Evolutionary conservation across 1,140 invertebrate genomes (phyloP).

Genomic region (Drosophila navojoa): DNA sequence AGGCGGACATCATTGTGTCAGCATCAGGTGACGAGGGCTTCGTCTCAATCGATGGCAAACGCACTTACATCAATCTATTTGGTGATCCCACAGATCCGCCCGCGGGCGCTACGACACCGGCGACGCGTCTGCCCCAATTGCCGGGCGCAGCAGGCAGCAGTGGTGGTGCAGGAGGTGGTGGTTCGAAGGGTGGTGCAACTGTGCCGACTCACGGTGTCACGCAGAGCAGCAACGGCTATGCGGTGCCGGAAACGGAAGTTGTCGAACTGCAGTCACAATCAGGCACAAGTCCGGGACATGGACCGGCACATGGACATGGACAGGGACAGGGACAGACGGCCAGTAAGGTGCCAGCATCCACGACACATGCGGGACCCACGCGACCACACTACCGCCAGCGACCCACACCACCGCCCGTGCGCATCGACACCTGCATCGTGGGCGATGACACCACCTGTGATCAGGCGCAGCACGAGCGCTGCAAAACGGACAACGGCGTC

Average conservation of each 20-base stretch:
- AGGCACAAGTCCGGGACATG: slow-evolving; percentile 39
- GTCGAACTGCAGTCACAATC: slow-evolving; percentile 68
- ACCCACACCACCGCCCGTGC: slow-evolving; percentile 87
- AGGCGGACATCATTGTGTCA: slow-evolving; percentile 90
- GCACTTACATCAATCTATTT: slow-evolving; percentile 94
- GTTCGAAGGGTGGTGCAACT: slow-evolving; percentile 24
- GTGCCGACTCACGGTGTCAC: slow-evolving; percentile 60
- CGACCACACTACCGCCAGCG: slow-evolving; percentile 85
- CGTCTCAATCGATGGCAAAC: slow-evolving; percentile 95
- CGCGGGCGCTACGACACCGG: slow-evolving; percentile 60
- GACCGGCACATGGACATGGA: slow-evolving; percentile 5
- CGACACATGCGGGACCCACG: slow-evolving; percentile 79
- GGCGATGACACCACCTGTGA: slow-evolving; percentile 97
- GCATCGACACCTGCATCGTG: slow-evolving; percentile 97
- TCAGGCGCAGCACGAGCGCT: slow-evolving; percentile 92
- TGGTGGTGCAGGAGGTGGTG: slow-evolving; percentile 17
- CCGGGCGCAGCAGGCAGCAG: slow-evolving; percentile 45
- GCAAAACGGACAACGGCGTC: slow-evolving; percentile 94
- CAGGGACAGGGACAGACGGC: slow-evolving; percentile 13
- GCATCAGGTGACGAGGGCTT: slow-evolving; percentile 92
- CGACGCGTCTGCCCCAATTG: slow-evolving; percentile 69
- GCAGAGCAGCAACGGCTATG: slow-evolving; percentile 84
- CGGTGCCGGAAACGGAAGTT: slow-evolving; percentile 83
- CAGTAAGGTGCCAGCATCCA: slow-evolving; percentile 37
- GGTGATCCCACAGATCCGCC: slow-evolving; percentile 85